Evolutionary conservation across 2,113 vertebrate genomes (phyloP), one percentile per base, ranked within the genome.

Genomic region (Gila orcuttii): DNA sequence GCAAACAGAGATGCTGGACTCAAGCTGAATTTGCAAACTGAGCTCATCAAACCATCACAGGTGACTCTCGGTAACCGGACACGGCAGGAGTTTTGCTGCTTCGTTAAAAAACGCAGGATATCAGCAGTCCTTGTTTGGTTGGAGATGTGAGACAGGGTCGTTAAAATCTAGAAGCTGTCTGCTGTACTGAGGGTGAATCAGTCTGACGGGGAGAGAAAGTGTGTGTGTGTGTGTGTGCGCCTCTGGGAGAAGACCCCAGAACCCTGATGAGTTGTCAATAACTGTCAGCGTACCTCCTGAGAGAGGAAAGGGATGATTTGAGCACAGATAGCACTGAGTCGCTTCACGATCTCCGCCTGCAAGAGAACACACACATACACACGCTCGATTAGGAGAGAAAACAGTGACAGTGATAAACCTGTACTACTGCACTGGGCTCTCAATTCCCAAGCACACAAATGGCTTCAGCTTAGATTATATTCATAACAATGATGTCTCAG

Each of bases 221-320:
- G 76, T 78, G 86, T 86, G 87, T 87, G 88, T 86, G 84, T 76
- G 85, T 68, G 45, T 45, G 66, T 74, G 71, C 21, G 83, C 73
- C 83, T 59, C 12, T 74, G 76, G 74, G 85, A 66, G 68, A 47
- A 64, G 50, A 62, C 59, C 83, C 74, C 39, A 76, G 36, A 75
- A 62, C 71, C 10, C 23, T 64, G 81, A 74, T 33, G 81, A 85
- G 82, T 50, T 45, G 84, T 80, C 83, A 77, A 60, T 64, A 73
- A 87, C n/a, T 47, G 79, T 52, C 75, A 88, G 69, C 95, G 94
- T 89, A 99, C 97, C 97, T 99, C 97, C 92, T 97, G 97, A 0
- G 97, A 96, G 90, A 99, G 96, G 87, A 98, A 97, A 21, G 97
- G 97, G 86, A 97, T 93, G 52, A 98, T 97, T 94, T 98, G 97